Base-by-base conservation (phyloP, 2,888 invertebrate genomes). In the Gortyna flavago region DNA sequence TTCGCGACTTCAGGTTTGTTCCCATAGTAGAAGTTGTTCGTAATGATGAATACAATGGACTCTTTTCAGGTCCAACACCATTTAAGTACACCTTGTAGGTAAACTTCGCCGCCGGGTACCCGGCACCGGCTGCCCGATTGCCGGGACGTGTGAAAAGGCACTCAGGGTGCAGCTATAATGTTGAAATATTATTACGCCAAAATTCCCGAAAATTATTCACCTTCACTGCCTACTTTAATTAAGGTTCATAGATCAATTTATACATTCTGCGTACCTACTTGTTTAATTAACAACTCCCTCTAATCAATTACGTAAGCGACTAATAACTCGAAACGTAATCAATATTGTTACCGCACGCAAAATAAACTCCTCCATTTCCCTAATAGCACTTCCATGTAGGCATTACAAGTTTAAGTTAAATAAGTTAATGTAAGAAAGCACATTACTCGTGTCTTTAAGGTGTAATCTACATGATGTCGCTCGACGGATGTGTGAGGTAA, bases 381-480 rank as follows among this genome's bases (percentile, higher is more conserved):
- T 83, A 85, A 75, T 85, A 72, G 81, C 72, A n/a, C 64, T 72
- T 35, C 21, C 62, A 41, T 65, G 81, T 66, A 68, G 48, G 66
- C 54, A 57, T 82, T 66, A 80, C 41, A 59, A 70, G 67, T 78
- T 61, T 68, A 81, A 75, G 61, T 80, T 85, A 75, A 72, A 80
- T 85, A 80, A 75, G 65, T 76, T 73, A 70, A 62, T 62, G 69
- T 75, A 64, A 67, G 65, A 75, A 67, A 72, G 9, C 57, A 64
- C 62, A 81, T 83, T 70, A 81, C 65, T 70, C 41, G 65, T 73
- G 69, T 67, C 4, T 21, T 59, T 68, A 68, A 68, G 48, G 44
- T 41, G 57, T 69, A 48, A 74, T 65, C 32, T 65, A 41, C 77
- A 72, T 32, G 68, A 80, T 70, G 75, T 71, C 82, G 16, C 68